Percentiles rank a stretch among this genome's conserved stretches.
phyloP scores from a whole-genome alignment of 2,888 invertebrate genomes.

The Malthinus seriepunctatus region DNA sequence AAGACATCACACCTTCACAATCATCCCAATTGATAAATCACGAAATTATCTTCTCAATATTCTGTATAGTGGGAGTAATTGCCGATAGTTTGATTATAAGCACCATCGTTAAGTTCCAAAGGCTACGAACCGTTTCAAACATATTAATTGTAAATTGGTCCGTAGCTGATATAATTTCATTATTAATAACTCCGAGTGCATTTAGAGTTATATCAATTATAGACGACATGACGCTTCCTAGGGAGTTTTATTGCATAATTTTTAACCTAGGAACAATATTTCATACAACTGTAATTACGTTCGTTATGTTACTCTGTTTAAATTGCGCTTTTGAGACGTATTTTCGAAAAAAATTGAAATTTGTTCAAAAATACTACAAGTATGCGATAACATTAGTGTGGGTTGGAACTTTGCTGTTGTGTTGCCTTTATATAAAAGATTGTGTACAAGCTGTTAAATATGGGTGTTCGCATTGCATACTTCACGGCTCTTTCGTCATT shows the following conservation, averaged over 20 bases:
- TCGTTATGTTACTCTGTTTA: neutral
- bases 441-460: too few species aligned
- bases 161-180: conserved; percentile 13
- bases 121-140: conserved; percentile 13
- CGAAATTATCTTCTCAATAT: conserved; percentile 13
- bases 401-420: too few species aligned
- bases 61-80: conserved; percentile 10
- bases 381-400: too few species aligned
- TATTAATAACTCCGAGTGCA: conserved; percentile 11
- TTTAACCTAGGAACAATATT: neutral
- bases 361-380: too few species aligned
- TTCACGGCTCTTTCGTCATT: too few species aligned
- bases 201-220: conserved; percentile 12
- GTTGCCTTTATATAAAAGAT: too few species aligned
- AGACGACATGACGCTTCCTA: neutral
- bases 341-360: neutral
- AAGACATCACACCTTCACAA: too few species aligned
- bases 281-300: conserved; percentile 1
- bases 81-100: conserved; percentile 12
- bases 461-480: too few species aligned
- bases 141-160: conserved; percentile 23
- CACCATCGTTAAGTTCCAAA: conserved; percentile 12
- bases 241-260: conserved; percentile 3
- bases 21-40: too few species aligned
- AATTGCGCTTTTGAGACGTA: conserved; percentile 9